Base-by-base conservation (phyloP, 1,140 invertebrate genomes). In the Whitmania pigra region DNA sequence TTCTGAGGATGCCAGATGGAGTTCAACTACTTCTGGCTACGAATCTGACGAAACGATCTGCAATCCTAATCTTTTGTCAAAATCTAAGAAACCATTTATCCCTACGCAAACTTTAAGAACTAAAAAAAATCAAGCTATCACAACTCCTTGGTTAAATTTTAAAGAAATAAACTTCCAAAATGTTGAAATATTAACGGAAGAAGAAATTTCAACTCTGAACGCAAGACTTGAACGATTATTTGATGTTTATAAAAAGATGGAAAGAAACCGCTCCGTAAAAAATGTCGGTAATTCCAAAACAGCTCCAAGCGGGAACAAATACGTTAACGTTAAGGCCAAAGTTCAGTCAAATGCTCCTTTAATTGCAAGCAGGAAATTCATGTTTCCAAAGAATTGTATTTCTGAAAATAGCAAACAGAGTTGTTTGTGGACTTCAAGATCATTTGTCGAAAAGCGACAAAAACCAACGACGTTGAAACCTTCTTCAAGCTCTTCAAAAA, bases 221-320 rank as follows among this genome's bases (percentile, higher is more conserved):
- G 57, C 57, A 11, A 63, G 29, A 31, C 29, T 63, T 25, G 57
- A 63, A 15, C 57, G 57, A 13, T 63, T 63, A 20, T 63, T 63
- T 31, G 57, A 63, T 22, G 57, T 63, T 11, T 63, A 63, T 63
- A 63, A 63, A 31, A 63, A 63, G 29, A 63, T 63, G 22, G 57
- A 63, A 63, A 63, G 29, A 63, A 63, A 63, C 22, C 22, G 29
- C 11, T 18, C 11, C 22, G 29, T 25, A 63, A 63, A 63, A 63
- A 25, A 25, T 22, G 11, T 25, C 22, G 18, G 11, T 20, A 63
- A 25, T 63, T 15, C 57, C 4, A 31, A 31, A 31, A n/a, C 22
- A 63, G 1, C 29, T 63, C 6, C 57, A 22, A n/a, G 29, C 57
- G 29, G 57, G 6, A 63, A 63, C 22, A 63, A 63, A 63, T 63